Conservation (phyloP, 2,888 invertebrate genomes). For the Drosophila falleni region DNA sequence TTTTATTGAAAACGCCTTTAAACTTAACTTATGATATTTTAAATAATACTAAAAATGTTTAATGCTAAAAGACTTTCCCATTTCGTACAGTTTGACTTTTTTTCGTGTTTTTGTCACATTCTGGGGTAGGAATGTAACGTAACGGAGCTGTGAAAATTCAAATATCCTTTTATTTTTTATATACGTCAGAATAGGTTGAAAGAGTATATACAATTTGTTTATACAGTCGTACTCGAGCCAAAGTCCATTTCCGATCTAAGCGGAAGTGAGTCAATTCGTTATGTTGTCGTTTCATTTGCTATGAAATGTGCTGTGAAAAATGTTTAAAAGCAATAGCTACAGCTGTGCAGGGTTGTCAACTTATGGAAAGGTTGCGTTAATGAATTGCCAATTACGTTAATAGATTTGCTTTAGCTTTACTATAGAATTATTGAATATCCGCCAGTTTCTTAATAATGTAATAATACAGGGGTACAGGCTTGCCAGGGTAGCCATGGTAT, state of each 20-base stretch:
- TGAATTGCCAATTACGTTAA: neutral
- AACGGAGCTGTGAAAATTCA: no score
- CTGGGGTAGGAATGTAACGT: no score
- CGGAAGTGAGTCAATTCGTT: constrained; percentile 17
- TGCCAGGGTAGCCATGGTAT: neutral
- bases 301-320: constrained; percentile 6
- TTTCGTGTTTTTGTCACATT: no score
- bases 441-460: neutral
- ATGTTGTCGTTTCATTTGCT: constrained; percentile 6
- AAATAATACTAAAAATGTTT: no score
- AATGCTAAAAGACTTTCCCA: no score
- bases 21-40: no score
- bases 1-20: no score
- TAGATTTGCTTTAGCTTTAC: neutral
- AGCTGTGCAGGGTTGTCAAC: constrained; percentile 10
- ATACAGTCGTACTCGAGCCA: neutral
- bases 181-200: neutral
- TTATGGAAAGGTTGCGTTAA: constrained; percentile 4
- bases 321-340: neutral
- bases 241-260: constrained; percentile 11
- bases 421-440: neutral
- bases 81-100: no score
- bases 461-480: neutral
- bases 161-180: no score
- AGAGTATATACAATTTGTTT: constrained; percentile 1